Evolutionary conservation across 2,113 vertebrate genomes (phyloP).

Genomic region (Gadus macrocephalus): DNA sequence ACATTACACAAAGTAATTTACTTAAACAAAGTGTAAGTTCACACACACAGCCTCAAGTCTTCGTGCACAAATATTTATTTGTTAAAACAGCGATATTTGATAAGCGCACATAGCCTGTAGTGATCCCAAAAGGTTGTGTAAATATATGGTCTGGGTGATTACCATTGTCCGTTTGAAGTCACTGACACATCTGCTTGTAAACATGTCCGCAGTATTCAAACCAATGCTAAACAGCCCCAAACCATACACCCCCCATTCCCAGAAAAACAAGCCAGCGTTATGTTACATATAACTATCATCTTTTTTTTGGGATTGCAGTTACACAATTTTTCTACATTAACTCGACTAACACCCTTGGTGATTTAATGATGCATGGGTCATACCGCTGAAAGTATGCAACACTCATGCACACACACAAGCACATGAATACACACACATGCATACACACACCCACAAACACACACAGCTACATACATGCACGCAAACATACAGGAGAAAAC

Average conservation of each 20-base stretch:
- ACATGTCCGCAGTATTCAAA: slow-evolving; percentile 55
- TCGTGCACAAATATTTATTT: slow-evolving; percentile 1
- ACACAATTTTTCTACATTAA: too few relatives aligned
- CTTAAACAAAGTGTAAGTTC: too few relatives aligned
- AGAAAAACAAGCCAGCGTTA: too few relatives aligned
- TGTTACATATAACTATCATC: background rate
- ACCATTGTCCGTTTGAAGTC: slow-evolving; percentile 20
- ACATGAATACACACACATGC: slow-evolving; percentile 33
- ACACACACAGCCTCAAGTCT: too few relatives aligned
- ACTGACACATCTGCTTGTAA: slow-evolving; percentile 10
- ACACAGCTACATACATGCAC: background rate
- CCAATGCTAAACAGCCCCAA: too few relatives aligned
- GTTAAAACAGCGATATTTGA: slow-evolving; percentile 20
- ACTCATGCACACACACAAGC: background rate
- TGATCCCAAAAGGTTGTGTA: slow-evolving; percentile 11
- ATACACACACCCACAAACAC: background rate
- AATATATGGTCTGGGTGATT: slow-evolving; percentile 14
- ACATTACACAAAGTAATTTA: too few relatives aligned
- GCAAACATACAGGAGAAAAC: too few relatives aligned
- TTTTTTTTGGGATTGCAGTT: too few relatives aligned
- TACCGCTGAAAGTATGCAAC: background rate
- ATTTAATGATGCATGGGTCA: too few relatives aligned
- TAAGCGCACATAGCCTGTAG: slow-evolving; percentile 22
- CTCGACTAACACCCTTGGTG: too few relatives aligned
- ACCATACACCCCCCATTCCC: too few relatives aligned